These are phyloP conservation scores for Nothobranchius kuhntae DNA, from an alignment of 2,113 vertebrate species.

Conservation along the genomic window DNA sequence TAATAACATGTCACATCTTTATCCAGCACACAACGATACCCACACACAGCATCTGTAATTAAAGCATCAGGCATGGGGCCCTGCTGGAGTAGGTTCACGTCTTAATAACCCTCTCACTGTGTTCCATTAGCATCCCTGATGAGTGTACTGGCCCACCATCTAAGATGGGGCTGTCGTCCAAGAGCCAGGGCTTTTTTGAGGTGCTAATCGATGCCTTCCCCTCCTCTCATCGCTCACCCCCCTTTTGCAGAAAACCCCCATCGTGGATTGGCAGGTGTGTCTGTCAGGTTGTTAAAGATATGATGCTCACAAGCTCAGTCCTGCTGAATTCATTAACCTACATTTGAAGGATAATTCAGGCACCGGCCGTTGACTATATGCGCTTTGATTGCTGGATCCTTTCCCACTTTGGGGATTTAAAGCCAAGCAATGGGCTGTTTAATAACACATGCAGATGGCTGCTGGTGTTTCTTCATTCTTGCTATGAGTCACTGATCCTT, in stretches of 20 bases:
- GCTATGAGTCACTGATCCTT: constrained; percentile 47
- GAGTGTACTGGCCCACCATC: constrained; percentile 28
- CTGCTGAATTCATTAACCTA: constrained; percentile 80
- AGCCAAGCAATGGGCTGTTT: constrained; percentile 52
- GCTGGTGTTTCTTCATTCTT: constrained; percentile 56
- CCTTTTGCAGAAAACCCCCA: constrained; percentile 1
- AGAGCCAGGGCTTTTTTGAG: constrained; percentile 28
- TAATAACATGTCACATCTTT: neutral
- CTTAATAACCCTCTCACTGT: constrained; percentile 76
- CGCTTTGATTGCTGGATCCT: constrained; percentile 72
- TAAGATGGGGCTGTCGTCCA: constrained; percentile 34
- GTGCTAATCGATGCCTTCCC: constrained; percentile 45
- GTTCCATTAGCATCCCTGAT: constrained; percentile 78
- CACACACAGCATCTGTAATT: constrained; percentile 66
- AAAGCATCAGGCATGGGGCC: constrained; percentile 58
- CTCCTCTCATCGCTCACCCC: neutral
- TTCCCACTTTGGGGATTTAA: constrained; percentile 72
- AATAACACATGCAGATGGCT: constrained; percentile 72
- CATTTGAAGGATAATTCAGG: constrained; percentile 74
- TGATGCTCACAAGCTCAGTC: constrained; percentile 55
- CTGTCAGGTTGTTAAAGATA: constrained; percentile 61
- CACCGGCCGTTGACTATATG: constrained; percentile 67
- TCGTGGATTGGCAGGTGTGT: constrained; percentile 65
- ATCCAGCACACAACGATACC: constrained; percentile 26
- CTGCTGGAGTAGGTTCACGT: constrained; percentile 63